Base-by-base conservation (phyloP, 2,888 invertebrate species). In the Pseudococcus jackbeardsleyi region DNA sequence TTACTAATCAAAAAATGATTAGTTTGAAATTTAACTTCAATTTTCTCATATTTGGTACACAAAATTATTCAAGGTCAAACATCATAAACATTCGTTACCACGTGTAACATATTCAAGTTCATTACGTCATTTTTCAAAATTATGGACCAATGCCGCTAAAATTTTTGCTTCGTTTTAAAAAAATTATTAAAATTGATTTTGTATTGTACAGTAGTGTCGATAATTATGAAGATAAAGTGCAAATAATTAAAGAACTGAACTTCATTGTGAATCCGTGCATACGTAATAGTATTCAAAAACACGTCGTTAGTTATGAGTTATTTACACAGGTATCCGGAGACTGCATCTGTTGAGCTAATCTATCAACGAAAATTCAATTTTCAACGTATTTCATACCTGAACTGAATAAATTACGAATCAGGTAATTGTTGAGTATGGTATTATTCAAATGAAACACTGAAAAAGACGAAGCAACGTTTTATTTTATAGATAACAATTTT, bases 401-500 rank as follows among this genome's bases (percentile, higher is more conserved):
- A 68, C 12, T 33, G 33, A 19, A 9, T 64, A 7, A 22, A 64
- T 64, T 64, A 22, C 8, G 64, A 64, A 22, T 3, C 19, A 64
- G 64, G 22, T 64, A 64, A 64, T 64, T 3, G 54, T 17, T 12
- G 19, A 64, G 3, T 22, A 64, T 9, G 9, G 9, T 59, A 59
- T 59, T 15, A 19, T 72, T 72, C 12, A 72, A 72, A 72, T 72
- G 33, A 72, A 6, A 72, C 33, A 72, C 19, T 1, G 5, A 72
- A 15, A 33, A 33, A 6, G 4, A 72, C 72, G 72, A 72, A 72
- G 72, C 72, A 72, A 33, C 72, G 72, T 17, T 72, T 33, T 72
- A 72, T 72, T 72, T 33, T n/a, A 17, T 6, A 33, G n/a, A 46
- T 82, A 46, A 82, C 79, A 82, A 82, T 46, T 72, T 46, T 82